A percentile compares a stretch with the other conserved stretches of the same genome.
These are phyloP conservation scores for Poecilia velifera DNA, from an alignment of 2,797 vertebrate genomes.

Conservation along the genomic window DNA sequence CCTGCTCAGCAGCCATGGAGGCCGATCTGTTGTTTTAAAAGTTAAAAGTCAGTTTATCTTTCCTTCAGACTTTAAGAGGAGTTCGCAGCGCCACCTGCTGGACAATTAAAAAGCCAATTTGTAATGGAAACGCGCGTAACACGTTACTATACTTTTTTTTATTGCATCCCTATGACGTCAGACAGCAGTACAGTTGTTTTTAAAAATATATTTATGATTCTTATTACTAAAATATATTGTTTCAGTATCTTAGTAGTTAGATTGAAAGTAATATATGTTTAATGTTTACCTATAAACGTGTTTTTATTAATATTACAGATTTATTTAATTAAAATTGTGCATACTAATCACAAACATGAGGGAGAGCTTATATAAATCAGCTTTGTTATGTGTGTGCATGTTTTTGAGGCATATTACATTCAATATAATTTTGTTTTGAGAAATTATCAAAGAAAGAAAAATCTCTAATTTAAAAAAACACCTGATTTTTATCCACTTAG, in stretches of 20 bases:
- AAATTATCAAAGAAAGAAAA: not conserved
- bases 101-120: constrained; percentile 22
- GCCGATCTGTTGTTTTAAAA: constrained; percentile 68
- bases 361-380: not conserved
- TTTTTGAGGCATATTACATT: not conserved
- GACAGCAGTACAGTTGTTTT: not conserved
- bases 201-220: not conserved
- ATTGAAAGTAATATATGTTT: not conserved
- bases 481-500: not conserved
- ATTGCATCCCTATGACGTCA: not conserved
- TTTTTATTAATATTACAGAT: not conserved
- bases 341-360: not conserved
- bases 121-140: not conserved
- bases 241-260: not conserved
- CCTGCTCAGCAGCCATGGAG: constrained; percentile 60
- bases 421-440: not conserved
- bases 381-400: not conserved
- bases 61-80: constrained; percentile 56
- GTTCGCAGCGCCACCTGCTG: constrained; percentile 66
- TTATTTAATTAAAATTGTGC: not conserved
- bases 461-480: not conserved
- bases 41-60: constrained; percentile 60
- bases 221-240: not conserved
- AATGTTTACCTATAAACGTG: not conserved
- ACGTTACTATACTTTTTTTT: not conserved